A percentile compares a stretch with the other conserved stretches of the same genome.
Conservation (phyloP, 2,888 invertebrate genomes). For the Rhagophthalmus giganteus region DNA sequence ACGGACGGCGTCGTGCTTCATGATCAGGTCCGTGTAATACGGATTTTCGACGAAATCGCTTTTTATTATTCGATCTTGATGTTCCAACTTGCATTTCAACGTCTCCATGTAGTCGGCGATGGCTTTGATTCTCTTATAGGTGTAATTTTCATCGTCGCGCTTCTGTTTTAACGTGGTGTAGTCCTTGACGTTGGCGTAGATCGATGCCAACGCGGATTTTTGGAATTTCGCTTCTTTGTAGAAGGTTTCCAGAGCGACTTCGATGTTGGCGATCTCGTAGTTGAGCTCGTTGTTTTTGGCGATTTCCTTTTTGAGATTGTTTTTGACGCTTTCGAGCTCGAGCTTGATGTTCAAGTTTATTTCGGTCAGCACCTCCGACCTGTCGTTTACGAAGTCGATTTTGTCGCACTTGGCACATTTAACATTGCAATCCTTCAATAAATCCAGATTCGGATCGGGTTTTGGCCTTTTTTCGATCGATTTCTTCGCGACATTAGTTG, state of each 20-base stretch:
- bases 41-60: constrained; percentile 24
- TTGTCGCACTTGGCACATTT: constrained; percentile 10
- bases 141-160: constrained; percentile 10
- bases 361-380: constrained; percentile 15
- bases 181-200: constrained; percentile 18
- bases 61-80: constrained; percentile 22
- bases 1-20: constrained; percentile 7
- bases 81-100: constrained; percentile 17
- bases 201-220: constrained; percentile 6
- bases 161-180: neutral
- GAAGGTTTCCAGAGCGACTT: constrained; percentile 14
- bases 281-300: constrained; percentile 16
- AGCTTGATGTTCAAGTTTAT: constrained; percentile 19
- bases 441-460: neutral
- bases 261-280: constrained; percentile 23
- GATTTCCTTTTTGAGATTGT: constrained; percentile 13
- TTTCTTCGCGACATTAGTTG: neutral
- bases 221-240: constrained; percentile 18
- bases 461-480: no score
- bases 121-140: constrained; percentile 14
- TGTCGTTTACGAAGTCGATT: constrained; percentile 13
- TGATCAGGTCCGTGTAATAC: constrained; percentile 15
- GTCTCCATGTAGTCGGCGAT: constrained; percentile 20
- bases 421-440: constrained; percentile 2
- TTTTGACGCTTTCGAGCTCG: constrained; percentile 10